Percentiles rank a stretch among this genome's conserved stretches.
Conservation (phyloP, 2,888 invertebrate genomes). For the Chloromyia formosa region DNA sequence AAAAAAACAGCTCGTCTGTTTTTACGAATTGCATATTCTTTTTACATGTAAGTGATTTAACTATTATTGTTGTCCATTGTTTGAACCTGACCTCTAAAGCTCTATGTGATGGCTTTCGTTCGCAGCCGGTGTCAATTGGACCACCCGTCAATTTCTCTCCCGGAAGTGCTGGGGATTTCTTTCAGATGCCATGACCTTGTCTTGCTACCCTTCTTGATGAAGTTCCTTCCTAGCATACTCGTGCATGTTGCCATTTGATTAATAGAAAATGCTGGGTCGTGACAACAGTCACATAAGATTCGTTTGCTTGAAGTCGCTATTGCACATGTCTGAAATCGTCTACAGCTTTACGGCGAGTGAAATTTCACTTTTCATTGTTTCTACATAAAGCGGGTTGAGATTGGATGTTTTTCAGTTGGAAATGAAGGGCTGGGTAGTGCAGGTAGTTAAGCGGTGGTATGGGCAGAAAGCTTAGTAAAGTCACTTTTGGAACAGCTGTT, state of each 20-base stretch:
- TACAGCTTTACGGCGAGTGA: constrained; percentile 1
- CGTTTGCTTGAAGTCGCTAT: neutral
- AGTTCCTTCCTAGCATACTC: neutral
- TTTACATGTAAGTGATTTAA: too few relatives aligned
- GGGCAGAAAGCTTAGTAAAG: too few relatives aligned
- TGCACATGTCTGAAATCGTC: neutral
- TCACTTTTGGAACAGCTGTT: too few relatives aligned
- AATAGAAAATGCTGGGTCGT: neutral
- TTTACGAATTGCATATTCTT: too few relatives aligned
- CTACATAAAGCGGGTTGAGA: constrained; percentile 8
- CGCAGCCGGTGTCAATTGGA: constrained; percentile 7
- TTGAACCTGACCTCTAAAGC: constrained; percentile 30
- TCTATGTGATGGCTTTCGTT: neutral
- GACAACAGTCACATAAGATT: neutral
- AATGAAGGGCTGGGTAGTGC: too few relatives aligned
- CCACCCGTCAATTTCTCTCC: neutral
- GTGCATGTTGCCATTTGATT: too few relatives aligned
- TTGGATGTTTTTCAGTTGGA: neutral
- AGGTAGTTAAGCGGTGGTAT: too few relatives aligned
- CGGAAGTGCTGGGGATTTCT: neutral
- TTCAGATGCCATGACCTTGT: neutral
- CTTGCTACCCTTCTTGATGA: neutral
- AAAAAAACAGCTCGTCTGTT: too few relatives aligned
- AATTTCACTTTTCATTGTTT: constrained; percentile 36
- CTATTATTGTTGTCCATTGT: neutral